phyloP scores from a whole-genome alignment of 2,113 vertebrate species.

The Loxodonta africana region DNA sequence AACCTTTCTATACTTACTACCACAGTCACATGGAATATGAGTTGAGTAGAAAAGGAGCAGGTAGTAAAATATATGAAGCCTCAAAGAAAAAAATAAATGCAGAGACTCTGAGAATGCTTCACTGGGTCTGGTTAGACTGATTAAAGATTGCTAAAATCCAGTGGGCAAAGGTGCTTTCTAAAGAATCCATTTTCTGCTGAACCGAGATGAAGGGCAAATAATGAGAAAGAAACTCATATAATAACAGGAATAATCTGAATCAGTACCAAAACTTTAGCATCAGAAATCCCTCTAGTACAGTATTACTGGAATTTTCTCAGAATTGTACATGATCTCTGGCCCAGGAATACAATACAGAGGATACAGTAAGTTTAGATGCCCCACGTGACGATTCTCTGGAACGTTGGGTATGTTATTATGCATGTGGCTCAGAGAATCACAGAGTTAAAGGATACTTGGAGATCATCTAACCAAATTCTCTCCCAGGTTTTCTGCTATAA shows the following conservation, averaged over 20 bases:
- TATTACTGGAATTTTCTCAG: background rate
- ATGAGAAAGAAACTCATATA: background rate
- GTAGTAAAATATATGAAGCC: background rate
- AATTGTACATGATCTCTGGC: background rate
- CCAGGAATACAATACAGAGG: background rate
- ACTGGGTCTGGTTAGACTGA: slow-evolving; percentile 34
- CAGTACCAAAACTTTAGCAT: slow-evolving; percentile 14
- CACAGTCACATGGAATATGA: background rate
- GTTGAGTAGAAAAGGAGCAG: background rate
- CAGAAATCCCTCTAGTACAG: background rate
- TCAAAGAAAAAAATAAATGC: background rate
- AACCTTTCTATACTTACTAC: background rate
- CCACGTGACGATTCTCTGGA: background rate
- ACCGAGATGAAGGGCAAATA: slow-evolving; percentile 35
- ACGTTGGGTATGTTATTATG: background rate
- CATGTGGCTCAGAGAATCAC: background rate
- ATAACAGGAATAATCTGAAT: background rate
- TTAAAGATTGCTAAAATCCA: slow-evolving; percentile 58
- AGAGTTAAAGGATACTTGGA: background rate
- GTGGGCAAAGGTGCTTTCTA: slow-evolving; percentile 50
- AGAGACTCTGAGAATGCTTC: slow-evolving; percentile 36
- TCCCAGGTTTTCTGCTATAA: background rate
- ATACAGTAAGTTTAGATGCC: background rate
- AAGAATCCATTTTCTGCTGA: slow-evolving; percentile 65
- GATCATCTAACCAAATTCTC: background rate